Evolutionary conservation across 1,140 invertebrate species (phyloP).

Genomic region (Heliconius hewitsoni): DNA sequence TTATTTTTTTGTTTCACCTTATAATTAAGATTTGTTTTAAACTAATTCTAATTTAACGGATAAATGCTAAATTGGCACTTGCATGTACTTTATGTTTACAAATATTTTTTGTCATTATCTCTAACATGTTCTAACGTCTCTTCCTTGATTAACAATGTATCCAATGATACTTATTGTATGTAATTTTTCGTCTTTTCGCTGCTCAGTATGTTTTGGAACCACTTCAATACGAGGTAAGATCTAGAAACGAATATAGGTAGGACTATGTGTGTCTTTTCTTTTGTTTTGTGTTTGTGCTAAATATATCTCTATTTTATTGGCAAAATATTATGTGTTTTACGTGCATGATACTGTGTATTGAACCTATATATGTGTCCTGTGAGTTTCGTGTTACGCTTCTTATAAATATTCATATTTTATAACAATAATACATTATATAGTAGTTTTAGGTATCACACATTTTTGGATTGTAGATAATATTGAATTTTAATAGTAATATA

Average conservation of each 20-base stretch:
- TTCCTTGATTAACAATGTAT: conserved; percentile 64
- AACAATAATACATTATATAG: conserved; percentile 21
- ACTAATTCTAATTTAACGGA: conserved; percentile 32
- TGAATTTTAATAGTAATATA: conserved; percentile 4
- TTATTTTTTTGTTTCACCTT: conserved; percentile 62
- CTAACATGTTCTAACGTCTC: conserved; percentile 52
- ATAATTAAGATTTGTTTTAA: conserved; percentile 32
- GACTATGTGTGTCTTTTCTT: conserved; percentile 55
- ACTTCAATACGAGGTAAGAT: conserved; percentile 98
- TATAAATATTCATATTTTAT: conserved; percentile 52
- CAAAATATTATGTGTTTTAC: conserved; percentile 45
- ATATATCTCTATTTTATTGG: conserved; percentile 54
- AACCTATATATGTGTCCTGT: conserved; percentile 74
- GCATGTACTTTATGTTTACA: conserved; percentile 61
- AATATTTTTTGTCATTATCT: conserved; percentile 40
- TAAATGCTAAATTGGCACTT: conserved; percentile 53
- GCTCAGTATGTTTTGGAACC: conserved; percentile 98
- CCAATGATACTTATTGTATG: conserved; percentile 71
- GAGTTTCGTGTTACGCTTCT: conserved; percentile 78
- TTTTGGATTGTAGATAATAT: conserved; percentile 12
- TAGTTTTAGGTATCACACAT: conserved; percentile 17
- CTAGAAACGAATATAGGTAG: conserved; percentile 57
- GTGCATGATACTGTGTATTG: conserved; percentile 60
- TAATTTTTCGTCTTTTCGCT: conserved; percentile 83
- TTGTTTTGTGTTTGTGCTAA: conserved; percentile 39